Evolutionary conservation across 2,113 vertebrate species (phyloP).

Genomic region (Paraplagusia blochii): DNA sequence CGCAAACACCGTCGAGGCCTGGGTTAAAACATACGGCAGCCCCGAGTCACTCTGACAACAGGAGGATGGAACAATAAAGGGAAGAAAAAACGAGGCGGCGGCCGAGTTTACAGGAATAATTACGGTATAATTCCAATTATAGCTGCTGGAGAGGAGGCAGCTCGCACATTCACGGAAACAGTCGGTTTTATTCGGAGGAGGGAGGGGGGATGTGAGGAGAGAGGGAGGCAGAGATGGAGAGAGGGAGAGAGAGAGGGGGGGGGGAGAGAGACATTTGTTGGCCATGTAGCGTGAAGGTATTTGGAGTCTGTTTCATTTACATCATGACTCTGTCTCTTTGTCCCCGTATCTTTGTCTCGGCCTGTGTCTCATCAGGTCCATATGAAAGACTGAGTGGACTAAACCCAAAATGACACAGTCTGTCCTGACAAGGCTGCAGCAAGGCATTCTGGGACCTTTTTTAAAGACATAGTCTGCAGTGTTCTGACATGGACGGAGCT

Average conservation of each 20-base stretch:
- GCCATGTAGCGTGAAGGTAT: constrained; percentile 39
- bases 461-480: background rate
- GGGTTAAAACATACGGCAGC: background rate
- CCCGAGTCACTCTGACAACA: background rate
- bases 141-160: constrained; percentile 67
- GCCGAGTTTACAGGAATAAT: constrained; percentile 58
- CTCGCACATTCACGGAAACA: constrained; percentile 65
- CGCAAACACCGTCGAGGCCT: constrained; percentile 24
- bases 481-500: no score
- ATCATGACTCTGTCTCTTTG: constrained; percentile 25
- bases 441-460: constrained; percentile 19
- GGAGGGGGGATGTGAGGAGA: constrained; percentile 3
- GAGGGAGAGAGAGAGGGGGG: background rate
- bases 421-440: constrained; percentile 21
- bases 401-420: constrained; percentile 5
- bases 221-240: constrained; percentile 4
- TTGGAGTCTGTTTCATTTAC: background rate
- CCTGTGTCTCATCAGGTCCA: background rate
- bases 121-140: constrained; percentile 75
- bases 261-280: constrained; percentile 2
- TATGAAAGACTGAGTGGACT: constrained; percentile 1
- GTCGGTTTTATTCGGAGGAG: constrained; percentile 67
- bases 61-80: background rate
- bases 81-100: constrained; percentile 35
- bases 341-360: background rate